Conservation (phyloP, 92 coral and sea anemone genomes). For the Micromussa lordhowensis region DNA sequence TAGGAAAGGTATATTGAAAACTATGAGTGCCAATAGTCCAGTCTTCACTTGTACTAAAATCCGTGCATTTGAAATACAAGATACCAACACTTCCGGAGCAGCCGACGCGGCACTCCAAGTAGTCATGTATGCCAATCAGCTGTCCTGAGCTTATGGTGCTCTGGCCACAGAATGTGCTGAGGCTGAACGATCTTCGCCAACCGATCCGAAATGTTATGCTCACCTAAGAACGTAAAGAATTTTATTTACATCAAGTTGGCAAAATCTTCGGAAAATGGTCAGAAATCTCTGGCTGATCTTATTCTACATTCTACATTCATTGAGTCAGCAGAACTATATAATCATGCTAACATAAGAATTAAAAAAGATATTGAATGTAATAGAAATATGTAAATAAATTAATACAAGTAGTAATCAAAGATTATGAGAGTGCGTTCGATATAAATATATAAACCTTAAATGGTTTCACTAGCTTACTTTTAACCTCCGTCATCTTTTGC, state of each 20-base stretch:
- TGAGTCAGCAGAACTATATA: no score
- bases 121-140: conserved; percentile 45
- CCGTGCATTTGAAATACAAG: conserved; percentile 60
- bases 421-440: no score
- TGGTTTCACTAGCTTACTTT: no score
- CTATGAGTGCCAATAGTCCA: conserved; percentile 68
- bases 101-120: conserved; percentile 23
- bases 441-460: no score
- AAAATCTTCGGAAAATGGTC: no score
- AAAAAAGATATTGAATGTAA: no score
- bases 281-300: no score
- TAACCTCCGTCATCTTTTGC: no score
- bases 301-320: no score
- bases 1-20: conserved; percentile 38
- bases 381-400: no score
- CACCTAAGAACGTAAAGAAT: conserved; percentile 29
- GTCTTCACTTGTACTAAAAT: conserved; percentile 66
- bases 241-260: background rate
- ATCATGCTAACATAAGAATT: no score
- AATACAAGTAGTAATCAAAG: no score
- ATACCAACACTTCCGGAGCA: conserved; percentile 49
- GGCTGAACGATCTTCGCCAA: conserved; percentile 64
- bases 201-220: conserved; percentile 62
- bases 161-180: conserved; percentile 32
- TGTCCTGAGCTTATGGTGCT: conserved; percentile 51